A percentile compares a stretch with the other conserved stretches of the same genome.
These are phyloP conservation scores for Atta cephalotes DNA, from an alignment of 1,140 invertebrate species.

Conservation along the genomic window DNA sequence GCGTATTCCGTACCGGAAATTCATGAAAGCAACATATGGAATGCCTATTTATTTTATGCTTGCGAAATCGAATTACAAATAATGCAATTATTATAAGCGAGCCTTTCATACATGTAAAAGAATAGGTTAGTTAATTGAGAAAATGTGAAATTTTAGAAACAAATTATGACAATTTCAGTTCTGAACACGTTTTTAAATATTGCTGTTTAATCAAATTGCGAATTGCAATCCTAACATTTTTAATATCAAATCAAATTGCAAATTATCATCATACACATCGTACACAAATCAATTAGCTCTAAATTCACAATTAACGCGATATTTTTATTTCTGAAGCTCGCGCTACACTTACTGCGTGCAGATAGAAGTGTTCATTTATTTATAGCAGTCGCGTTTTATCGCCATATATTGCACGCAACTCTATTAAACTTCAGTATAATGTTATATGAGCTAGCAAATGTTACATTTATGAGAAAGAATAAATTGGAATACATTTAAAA, in stretches of 20 bases:
- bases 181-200: constrained; percentile 23
- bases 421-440: constrained; percentile 6
- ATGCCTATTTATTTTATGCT: neutral
- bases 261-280: neutral
- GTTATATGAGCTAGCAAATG: neutral
- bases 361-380: constrained; percentile 40
- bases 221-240: constrained; percentile 4
- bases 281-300: constrained; percentile 1
- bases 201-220: neutral
- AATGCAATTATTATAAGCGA: neutral
- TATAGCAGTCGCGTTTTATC: constrained; percentile 18
- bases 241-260: constrained; percentile 20
- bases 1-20: neutral
- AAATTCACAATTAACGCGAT: constrained; percentile 35
- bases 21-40: constrained; percentile 5
- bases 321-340: constrained; percentile 36
- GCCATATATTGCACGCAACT: neutral
- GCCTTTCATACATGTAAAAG: neutral
- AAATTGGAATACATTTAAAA: constrained; percentile 19
- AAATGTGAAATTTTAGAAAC: neutral
- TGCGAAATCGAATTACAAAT: neutral
- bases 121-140: constrained; percentile 4
- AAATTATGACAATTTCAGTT: neutral
- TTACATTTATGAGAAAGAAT: constrained; percentile 15
- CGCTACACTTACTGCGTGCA: constrained; percentile 14